Base-by-base conservation (phyloP, 2,888 invertebrate species). In the Lissonota sp. region DNA sequence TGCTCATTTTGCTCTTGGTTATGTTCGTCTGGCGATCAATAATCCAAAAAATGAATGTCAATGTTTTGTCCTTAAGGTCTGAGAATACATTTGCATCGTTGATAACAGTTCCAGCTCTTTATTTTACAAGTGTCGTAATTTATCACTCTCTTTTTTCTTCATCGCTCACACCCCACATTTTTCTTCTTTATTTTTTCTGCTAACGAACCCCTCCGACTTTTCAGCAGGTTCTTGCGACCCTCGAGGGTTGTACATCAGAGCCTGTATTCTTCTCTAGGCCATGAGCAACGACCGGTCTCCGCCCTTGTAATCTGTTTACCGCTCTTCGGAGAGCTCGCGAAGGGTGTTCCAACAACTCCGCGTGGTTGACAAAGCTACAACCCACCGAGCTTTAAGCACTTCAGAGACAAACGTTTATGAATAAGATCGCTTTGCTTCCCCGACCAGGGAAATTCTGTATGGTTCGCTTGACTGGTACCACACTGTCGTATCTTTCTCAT, bases 231-330 rank as follows among this genome's bases (percentile, higher is more conserved):
- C 83, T 83, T 78, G 60, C 72, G 39, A 69, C 62, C 73, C 84
- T 86, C 63, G 44, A 55, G 71, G 39, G 66, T 14, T 12, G 26
- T 26, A 26, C 26, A 26, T 63, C 55, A 16, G 49, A 78, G 44
- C 58, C 14, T 39, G 64, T 62, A 53, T 51, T 58, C 57, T 74
- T 73, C 78, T 76, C 77, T 77, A 57, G 57, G 44, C 46, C 60
- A 62, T 49, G 49, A 69, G 46, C 66, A 14, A 60, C 74, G 37
- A 64, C 76, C 71, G 80, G 72, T 82, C 79, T 57, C 73, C 84
- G 78, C 74, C 84, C 84, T 85, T 73, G 85, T 88, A 88, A 87
- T 89, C 88, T 89, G 86, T 83, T 87, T 84, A 84, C 84, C 86
- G 85, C 86, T 87, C 86, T 82, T 84, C 82, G 57, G 66, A 80